Evolutionary conservation across 2,797 vertebrate genomes (phyloP).

Genomic region (Zalophus californianus): DNA sequence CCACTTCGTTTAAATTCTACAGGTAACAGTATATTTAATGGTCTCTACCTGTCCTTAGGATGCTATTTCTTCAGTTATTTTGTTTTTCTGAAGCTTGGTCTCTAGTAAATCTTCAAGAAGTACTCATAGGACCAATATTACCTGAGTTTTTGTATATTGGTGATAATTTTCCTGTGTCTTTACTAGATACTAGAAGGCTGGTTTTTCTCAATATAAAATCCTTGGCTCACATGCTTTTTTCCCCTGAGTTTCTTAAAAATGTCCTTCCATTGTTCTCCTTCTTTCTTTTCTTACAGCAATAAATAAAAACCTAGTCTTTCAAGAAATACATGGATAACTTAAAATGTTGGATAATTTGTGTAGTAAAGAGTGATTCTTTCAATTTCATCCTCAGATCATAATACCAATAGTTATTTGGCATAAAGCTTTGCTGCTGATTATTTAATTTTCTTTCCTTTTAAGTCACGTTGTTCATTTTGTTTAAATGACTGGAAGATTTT

Average conservation of each 20-base stretch:
- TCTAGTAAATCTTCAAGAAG: neutral
- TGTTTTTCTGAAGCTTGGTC: neutral
- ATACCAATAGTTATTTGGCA: neutral
- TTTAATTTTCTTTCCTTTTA: neutral
- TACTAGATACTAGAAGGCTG: neutral
- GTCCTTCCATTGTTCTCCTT: neutral
- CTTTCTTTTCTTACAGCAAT: neutral
- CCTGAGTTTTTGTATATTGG: neutral
- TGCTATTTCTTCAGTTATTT: neutral
- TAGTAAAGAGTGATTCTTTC: neutral
- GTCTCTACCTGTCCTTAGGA: neutral
- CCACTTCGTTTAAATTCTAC: neutral
- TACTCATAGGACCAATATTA: neutral
- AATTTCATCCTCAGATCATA: neutral
- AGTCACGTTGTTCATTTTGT: neutral
- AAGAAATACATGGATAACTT: conserved; percentile 28
- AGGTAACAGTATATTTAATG: neutral
- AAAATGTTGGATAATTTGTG: neutral
- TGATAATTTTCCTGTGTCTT: neutral
- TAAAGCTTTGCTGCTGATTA: neutral
- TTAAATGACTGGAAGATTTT: neutral
- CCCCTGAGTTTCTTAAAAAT: neutral
- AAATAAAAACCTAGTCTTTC: conserved; percentile 39
- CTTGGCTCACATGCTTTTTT: neutral
- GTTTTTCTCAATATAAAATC: neutral